Conservation (phyloP, 2,113 vertebrate species). For the Naja naja region DNA sequence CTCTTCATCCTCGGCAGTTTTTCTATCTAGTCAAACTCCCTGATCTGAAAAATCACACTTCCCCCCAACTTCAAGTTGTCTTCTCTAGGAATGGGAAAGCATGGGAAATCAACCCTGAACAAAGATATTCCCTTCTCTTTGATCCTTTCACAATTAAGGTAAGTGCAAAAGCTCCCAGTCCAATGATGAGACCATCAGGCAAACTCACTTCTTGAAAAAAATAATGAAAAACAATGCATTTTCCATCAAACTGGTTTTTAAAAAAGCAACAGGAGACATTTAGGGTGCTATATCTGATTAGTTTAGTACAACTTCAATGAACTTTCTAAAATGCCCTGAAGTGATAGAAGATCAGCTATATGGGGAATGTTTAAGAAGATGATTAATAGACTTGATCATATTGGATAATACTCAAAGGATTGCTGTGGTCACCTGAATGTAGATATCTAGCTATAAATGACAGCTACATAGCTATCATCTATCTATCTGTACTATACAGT, state of each 20-base stretch:
- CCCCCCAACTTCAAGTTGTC: background rate
- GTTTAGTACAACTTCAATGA: background rate
- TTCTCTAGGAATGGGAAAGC: background rate
- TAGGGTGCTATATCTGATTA: background rate
- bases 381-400: background rate
- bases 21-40: background rate
- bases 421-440: background rate
- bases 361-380: background rate
- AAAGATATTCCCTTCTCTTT: background rate
- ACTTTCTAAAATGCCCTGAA: background rate
- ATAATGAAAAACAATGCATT: background rate
- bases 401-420: background rate
- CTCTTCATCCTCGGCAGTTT: background rate
- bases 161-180: background rate
- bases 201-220: background rate
- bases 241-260: background rate
- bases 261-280: background rate
- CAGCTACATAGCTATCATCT: background rate
- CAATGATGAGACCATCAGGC: background rate
- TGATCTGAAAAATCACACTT: background rate
- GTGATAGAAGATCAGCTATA: background rate
- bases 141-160: background rate
- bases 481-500: too few species aligned
- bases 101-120: background rate
- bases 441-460: background rate